These are phyloP conservation scores for Oikopleura albicans DNA, from an alignment of 23 tunicate species.

Conservation along the genomic window DNA sequence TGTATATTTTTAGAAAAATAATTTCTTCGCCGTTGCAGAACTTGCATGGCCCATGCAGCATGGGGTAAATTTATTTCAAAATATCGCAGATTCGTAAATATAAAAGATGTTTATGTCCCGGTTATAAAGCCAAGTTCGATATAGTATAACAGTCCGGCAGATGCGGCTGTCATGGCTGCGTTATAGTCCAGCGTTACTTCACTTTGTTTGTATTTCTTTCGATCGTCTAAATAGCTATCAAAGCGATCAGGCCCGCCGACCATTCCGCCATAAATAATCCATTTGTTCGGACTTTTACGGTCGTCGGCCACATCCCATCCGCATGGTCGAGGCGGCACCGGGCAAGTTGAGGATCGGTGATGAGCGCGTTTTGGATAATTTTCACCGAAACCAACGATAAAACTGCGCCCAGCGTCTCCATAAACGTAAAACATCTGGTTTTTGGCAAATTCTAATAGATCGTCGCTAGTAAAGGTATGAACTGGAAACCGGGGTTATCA, in stretches of 20 bases:
- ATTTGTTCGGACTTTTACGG: constrained; percentile 37
- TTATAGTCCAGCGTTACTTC: constrained; percentile 45
- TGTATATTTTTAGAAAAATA: too few relatives aligned
- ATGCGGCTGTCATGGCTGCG: neutral
- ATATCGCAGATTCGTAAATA: too few relatives aligned
- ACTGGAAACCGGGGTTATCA: too few relatives aligned
- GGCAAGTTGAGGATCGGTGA: constrained; percentile 85
- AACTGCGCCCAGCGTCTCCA: constrained; percentile 36
- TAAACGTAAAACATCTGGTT: constrained; percentile 60
- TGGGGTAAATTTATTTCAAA: too few relatives aligned
- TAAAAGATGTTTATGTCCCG: neutral
- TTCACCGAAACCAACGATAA: constrained; percentile 40
- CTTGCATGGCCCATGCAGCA: too few relatives aligned
- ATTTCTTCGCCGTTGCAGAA: too few relatives aligned
- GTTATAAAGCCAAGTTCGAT: neutral
- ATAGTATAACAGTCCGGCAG: neutral
- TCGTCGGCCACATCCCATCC: constrained; percentile 29
- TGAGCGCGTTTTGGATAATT: constrained; percentile 53
- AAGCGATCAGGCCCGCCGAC: constrained; percentile 61
- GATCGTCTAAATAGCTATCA: constrained; percentile 43
- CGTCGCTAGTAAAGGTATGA: too few relatives aligned
- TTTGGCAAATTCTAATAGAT: constrained; percentile 37
- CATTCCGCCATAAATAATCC: constrained; percentile 55
- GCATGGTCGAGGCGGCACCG: constrained; percentile 32
- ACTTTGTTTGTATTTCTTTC: constrained; percentile 43